Percentiles rank a stretch among this genome's conserved stretches.
Evolutionary conservation across 2,888 invertebrate genomes (phyloP).

Genomic region (Apeira syringaria): DNA sequence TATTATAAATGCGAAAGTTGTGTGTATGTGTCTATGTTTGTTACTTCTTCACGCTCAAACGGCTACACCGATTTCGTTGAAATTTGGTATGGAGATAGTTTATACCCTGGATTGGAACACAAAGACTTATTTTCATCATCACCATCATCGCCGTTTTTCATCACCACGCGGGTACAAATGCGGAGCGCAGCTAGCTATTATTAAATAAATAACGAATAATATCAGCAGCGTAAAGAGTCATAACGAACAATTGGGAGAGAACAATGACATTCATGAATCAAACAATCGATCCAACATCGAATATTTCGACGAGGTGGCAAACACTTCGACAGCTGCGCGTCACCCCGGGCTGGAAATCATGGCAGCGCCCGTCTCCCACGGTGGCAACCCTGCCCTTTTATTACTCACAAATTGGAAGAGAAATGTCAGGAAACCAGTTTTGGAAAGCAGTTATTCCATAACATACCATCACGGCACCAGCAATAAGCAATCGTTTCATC

Average conservation of each 20-base stretch:
- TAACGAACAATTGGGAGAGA: conserved; percentile 56
- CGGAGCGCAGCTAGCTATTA: too few species aligned
- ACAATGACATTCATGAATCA: conserved; percentile 68
- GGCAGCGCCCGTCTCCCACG: conserved; percentile 71
- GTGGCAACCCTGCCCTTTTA: conserved; percentile 43
- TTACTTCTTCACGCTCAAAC: too few species aligned
- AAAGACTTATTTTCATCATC: too few species aligned
- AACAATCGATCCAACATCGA: conserved; percentile 73
- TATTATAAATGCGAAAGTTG: too few species aligned
- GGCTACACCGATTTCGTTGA: too few species aligned
- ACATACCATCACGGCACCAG: too few species aligned
- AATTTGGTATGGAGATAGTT: too few species aligned
- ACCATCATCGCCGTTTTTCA: too few species aligned
- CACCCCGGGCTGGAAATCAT: conserved; percentile 38
- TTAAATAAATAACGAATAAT: background rate
- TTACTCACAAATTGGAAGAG: conserved; percentile 23
- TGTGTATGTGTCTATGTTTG: too few species aligned
- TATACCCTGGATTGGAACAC: too few species aligned
- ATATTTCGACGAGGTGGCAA: conserved; percentile 36
- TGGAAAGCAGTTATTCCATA: conserved; percentile 19
- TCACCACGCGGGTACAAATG: too few species aligned
- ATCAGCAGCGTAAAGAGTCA: conserved; percentile 43
- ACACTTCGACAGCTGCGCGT: conserved; percentile 66
- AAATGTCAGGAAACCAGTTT: conserved; percentile 41
- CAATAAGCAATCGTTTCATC: too few species aligned